phyloP scores from a whole-genome alignment of 2,113 vertebrate genomes.

The Rallus limicola region DNA sequence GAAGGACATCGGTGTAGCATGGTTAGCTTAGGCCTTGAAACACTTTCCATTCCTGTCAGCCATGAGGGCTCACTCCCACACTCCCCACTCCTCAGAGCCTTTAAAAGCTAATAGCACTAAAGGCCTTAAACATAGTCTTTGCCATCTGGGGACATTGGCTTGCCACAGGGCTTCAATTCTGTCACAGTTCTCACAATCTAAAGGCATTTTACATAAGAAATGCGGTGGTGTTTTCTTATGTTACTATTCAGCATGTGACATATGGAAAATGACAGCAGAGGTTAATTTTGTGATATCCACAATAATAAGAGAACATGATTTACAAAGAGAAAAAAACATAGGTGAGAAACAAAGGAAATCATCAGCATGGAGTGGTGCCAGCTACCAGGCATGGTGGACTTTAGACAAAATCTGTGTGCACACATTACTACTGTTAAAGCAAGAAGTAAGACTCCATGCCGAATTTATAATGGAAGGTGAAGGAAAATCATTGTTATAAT shows the following conservation, averaged over 20 bases:
- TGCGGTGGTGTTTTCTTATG: not conserved
- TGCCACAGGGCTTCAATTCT: not conserved
- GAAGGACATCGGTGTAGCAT: too few species aligned
- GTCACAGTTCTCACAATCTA: not conserved
- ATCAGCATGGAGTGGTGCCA: not conserved
- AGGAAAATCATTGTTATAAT: not conserved
- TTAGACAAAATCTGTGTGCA: not conserved
- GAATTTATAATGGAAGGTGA: not conserved
- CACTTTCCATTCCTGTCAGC: not conserved
- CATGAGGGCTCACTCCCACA: not conserved
- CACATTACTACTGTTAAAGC: not conserved
- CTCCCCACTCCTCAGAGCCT: not conserved
- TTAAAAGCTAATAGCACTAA: not conserved
- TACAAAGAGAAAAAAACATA: not conserved
- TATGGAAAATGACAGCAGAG: conserved; percentile 18
- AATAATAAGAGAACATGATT: not conserved
- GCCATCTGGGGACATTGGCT: not conserved
- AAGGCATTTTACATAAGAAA: not conserved
- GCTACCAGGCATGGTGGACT: not conserved
- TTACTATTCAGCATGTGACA: not conserved
- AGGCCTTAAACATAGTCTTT: not conserved
- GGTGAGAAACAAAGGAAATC: conserved; percentile 12
- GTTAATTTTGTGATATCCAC: not conserved
- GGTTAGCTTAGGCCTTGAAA: not conserved
- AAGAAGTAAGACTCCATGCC: not conserved